Evolutionary conservation across 2,797 vertebrate species (phyloP).

Genomic region (Dallia pectoralis): DNA sequence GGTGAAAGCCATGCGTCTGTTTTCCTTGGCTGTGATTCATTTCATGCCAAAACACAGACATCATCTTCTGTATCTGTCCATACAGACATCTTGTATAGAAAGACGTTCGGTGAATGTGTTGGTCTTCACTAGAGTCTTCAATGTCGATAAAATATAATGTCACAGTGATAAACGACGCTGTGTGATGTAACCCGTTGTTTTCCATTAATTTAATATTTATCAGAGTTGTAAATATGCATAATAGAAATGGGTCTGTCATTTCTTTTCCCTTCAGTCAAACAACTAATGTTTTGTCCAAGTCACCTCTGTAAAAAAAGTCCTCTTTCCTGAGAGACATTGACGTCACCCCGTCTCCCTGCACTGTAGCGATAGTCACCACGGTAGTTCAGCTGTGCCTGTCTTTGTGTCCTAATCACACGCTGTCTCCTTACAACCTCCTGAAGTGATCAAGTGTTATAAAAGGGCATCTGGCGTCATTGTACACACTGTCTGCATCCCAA

Average conservation of each 20-base stretch:
- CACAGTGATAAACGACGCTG: no score
- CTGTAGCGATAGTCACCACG: conserved; percentile 26
- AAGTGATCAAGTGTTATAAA: conserved; percentile 49
- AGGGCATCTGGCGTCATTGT: conserved; percentile 50
- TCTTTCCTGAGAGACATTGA: conserved; percentile 7
- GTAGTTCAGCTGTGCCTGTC: conserved; percentile 16
- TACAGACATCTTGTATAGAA: not conserved
- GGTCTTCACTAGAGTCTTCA: not conserved
- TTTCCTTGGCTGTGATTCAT: not conserved
- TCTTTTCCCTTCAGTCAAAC: not conserved
- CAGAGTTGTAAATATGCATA: not conserved
- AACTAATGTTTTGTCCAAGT: conserved; percentile 11
- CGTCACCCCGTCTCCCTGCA: not conserved
- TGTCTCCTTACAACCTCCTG: conserved; percentile 32
- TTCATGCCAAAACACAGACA: not conserved
- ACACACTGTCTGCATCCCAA: not conserved
- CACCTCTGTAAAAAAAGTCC: not conserved
- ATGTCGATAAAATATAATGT: conserved; percentile 26
- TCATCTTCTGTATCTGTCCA: not conserved
- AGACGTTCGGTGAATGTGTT: not conserved
- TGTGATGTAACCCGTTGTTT: not conserved
- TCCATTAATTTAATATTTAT: not conserved
- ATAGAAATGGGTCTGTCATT: not conserved
- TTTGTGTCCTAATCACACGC: conserved; percentile 32
- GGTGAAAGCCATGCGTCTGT: conserved; percentile 14